Evolutionary conservation across 2,888 invertebrate species (phyloP).

Genomic region (Sarcophaga caerulescens): DNA sequence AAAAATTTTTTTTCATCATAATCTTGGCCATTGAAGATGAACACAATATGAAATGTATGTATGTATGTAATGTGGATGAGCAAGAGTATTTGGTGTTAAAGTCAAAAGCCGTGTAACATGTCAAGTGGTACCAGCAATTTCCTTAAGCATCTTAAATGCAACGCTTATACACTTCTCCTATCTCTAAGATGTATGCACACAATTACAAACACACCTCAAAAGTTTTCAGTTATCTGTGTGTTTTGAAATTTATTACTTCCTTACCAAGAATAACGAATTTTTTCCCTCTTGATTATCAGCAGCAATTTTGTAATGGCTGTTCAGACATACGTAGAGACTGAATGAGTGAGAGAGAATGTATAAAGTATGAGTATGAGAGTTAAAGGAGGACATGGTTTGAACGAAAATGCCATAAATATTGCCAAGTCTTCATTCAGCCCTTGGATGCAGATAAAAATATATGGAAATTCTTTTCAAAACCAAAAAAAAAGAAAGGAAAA

Average conservation of each 20-base stretch:
- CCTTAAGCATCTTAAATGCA: slow-evolving; percentile 42
- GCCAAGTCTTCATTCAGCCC: not conserved
- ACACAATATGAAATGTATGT: slow-evolving; percentile 4
- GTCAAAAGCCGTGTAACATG: slow-evolving; percentile 69
- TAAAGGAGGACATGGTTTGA: not conserved
- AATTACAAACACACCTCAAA: not conserved
- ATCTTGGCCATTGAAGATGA: not conserved
- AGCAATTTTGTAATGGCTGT: not conserved
- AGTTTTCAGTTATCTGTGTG: not conserved
- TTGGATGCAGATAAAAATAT: not conserved
- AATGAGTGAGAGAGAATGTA: not conserved
- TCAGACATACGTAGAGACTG: not conserved
- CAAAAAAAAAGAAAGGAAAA: not conserved
- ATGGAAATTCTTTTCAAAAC: not conserved
- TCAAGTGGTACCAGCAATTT: slow-evolving; percentile 66
- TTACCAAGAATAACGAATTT: not conserved
- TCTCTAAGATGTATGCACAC: slow-evolving; percentile 2
- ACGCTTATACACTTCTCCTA: not conserved
- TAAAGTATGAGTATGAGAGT: not conserved
- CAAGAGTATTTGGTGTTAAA: slow-evolving; percentile 51
- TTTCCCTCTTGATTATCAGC: not conserved
- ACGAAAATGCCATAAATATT: not conserved
- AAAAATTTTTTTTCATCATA: not conserved
- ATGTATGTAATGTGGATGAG: not conserved
- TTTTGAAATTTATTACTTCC: not conserved